Evolutionary conservation across 2,888 invertebrate species (phyloP), one percentile per base, ranked within the genome.

Genomic region (Ennomos quercinarius): DNA sequence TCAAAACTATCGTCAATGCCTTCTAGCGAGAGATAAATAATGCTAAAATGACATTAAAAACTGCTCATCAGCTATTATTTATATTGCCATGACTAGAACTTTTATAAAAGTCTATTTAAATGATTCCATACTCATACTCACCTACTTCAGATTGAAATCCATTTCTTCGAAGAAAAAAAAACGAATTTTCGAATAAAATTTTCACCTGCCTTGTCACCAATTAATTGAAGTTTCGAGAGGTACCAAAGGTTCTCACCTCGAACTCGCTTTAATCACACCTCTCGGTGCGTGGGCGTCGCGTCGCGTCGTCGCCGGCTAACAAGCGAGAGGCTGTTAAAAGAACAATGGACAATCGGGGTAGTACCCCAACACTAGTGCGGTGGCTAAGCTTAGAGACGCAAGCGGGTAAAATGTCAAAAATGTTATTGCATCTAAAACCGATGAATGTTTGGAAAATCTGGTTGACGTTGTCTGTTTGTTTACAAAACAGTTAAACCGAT

Each of bases 301-400:
- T n/a, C n/a, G n/a, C n/a, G n/a, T n/a, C n/a, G n/a, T n/a, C 74
- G 67, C 71, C 78, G 76, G 78, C 85, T 91, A 91, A 91, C 91
- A 89, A 89, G 89, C 88, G 77, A 72, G 76, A 72, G 76, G 79
- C 88, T 87, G 89, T 89, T 90, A 90, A 89, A 90, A 88, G 91
- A 90, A 91, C 91, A 91, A 91, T 91, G 87, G 84, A 89, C 89
- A 85, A 88, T 89, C 71, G 74, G 72, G 40, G 50, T 61, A 60
- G 55, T 47, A 46, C 60, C 60, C 47, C 42, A 9, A 37, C n/a
- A 46, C 53, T 63, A 48, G 50, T 42, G 49, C 62, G 67, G 62
- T 11, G 27, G 36, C 1, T 63, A 71, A 70, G 73, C 58, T 37
- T 66, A 10, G 37, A 59, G 64, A 39, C 61, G n/a, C 6, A 9